phyloP scores from a whole-genome alignment of 2,113 vertebrate genomes.

The Neofelis nebulosa region DNA sequence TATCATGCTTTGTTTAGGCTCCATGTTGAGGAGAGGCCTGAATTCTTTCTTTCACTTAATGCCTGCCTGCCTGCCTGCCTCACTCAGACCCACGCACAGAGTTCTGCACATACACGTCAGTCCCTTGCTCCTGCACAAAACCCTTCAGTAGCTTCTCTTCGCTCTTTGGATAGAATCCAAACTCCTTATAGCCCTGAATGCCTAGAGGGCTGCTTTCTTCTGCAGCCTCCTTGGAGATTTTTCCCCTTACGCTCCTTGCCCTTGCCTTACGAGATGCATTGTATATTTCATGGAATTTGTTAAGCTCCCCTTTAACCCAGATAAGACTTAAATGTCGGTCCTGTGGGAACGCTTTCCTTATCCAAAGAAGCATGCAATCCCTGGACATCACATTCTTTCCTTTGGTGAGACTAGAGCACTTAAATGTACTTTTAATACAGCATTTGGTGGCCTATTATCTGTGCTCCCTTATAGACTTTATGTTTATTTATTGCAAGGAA shows the following conservation, averaged over 20 bases:
- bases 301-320: background rate
- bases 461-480: background rate
- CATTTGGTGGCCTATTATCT: background rate
- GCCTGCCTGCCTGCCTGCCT: background rate
- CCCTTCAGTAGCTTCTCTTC: background rate
- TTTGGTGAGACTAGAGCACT: background rate
- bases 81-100: background rate
- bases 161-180: background rate
- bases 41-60: slow-evolving; percentile 7
- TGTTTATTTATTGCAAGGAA: background rate
- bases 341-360: background rate
- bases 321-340: background rate
- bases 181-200: background rate
- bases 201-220: background rate
- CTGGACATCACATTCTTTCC: background rate
- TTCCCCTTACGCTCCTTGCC: background rate
- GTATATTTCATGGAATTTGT: background rate
- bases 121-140: background rate
- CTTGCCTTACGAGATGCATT: background rate
- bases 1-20: slow-evolving; percentile 61
- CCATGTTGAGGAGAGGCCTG: background rate
- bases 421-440: background rate
- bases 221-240: background rate
- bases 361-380: background rate
- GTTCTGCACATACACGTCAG: background rate